Evolutionary conservation across 2,888 invertebrate genomes (phyloP), one percentile per base, ranked within the genome.

Genomic region (Apodemia zela): DNA sequence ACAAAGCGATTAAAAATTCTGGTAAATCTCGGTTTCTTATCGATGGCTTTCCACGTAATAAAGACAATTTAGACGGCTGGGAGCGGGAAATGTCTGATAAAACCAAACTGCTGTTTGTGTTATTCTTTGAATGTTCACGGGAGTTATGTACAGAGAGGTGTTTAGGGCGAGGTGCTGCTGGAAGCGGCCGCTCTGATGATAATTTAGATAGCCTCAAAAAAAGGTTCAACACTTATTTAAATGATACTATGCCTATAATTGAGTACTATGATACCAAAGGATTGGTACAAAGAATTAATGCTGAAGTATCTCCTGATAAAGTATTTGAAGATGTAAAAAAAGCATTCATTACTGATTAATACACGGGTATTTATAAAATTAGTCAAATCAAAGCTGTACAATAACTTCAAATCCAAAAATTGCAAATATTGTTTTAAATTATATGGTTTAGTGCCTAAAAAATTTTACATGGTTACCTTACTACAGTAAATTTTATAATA

Each of bases 11-110:
- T 93, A 78, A 94, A 77, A 88, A 90, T 47, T 94, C 94, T 0
- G 94, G 93, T 0, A 93, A 94, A 60, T 86, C 93, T 59, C 95
- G 95, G 65, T 99, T 99, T 84, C 93, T 99, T 8, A 96, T 99
- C 74, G 99, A 99, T 85, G 99, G 99, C 2, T 99, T 99, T 83
- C 99, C 99, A 15, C 94, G 99, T 29, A 99, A 99, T 85, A 94
- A 98, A 81, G 96, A 99, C 82, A 99, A 99, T 82, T 88, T 99
- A 67, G 96, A 98, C 61, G 99, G 99, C 8, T 99, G 99, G 99
- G 94, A 95, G 60, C 87, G 94, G 64, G 92, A 92, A 64, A 98
- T 99, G 97, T 89, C 94, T 0, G 95, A 95, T 29, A 98, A 98
- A 84, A 94, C 96, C 0, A 93, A 95, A 65, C 92, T 99, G 15